A percentile compares a stretch with the other conserved stretches of the same genome.
Conservation (phyloP, 2,888 invertebrate species). For the Hypercompe scribonia region DNA sequence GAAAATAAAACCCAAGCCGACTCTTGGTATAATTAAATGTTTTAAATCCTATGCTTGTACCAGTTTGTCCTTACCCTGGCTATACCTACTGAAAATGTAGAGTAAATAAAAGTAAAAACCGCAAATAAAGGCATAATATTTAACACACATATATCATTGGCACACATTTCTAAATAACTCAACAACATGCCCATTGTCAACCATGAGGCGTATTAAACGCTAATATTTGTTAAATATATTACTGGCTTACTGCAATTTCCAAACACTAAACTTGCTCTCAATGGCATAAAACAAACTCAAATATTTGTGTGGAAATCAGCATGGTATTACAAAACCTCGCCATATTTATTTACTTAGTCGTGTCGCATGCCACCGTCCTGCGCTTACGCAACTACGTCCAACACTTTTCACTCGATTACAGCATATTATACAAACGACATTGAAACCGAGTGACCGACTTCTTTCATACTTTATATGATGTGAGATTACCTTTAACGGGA, state of each 20-base stretch:
- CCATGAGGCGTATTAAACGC: constrained; percentile 5
- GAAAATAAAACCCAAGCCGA: background rate
- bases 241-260: constrained; percentile 13
- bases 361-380: constrained; percentile 52
- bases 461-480: constrained; percentile 26
- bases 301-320: constrained; percentile 19
- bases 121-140: no score
- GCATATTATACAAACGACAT: constrained; percentile 73
- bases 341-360: constrained; percentile 25
- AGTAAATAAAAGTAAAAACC: no score
- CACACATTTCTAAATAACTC: background rate
- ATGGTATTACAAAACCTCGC: constrained; percentile 18
- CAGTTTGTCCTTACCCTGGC: no score
- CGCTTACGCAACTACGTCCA: constrained; percentile 64
- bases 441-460: constrained; percentile 76
- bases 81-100: no score
- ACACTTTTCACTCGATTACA: constrained; percentile 67
- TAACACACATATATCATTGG: background rate
- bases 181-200: background rate
- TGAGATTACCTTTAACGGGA: constrained; percentile 25
- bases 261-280: constrained; percentile 12
- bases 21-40: background rate
- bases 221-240: constrained; percentile 13
- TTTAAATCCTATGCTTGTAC: no score
- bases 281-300: constrained; percentile 14